Evolutionary conservation across 2,797 vertebrate species (phyloP), one percentile per base, ranked within the genome.

Genomic region (Enteromius afrohamiltoni): DNA sequence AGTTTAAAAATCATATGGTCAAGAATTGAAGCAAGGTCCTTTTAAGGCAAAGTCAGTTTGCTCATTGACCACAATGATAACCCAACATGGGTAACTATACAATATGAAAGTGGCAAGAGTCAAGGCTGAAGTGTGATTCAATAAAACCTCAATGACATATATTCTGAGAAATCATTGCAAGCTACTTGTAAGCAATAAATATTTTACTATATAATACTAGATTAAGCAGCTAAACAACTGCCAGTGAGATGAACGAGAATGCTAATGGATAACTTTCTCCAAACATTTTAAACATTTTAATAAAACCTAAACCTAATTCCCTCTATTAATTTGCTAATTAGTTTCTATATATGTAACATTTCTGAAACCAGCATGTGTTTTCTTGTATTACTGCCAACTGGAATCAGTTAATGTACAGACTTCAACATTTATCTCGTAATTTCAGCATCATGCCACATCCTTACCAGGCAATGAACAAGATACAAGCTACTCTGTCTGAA

Each of bases 311-410:
- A 19, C 8, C 19, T 19, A 53, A 53, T 19, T 40, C 37, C 37
- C 37, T 8, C 37, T 40, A 40, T 40, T 53, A 19, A 51, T 51
- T 19, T 34, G 51, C 53, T 60, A 3, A 76, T 76, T 76, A 17
- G 53, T 16, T 76, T 26, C 19, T 11, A 62, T 45, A 62, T 42
- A 10, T 62, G 55, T 60, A 62, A 77, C 14, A 9, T 77, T 60
- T 23, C 1, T 9, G n/a, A 77, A 60, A 23, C 21, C 34, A 40
- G 34, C 13, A 10, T 23, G 74, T 19, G 34, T 14, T 40, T 60
- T 62, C 55, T 77, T 62, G 53, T 62, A 17, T 42, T 45, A 62
- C 6, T 45, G 75, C 75, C 53, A 65, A 14, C 62, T 65, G 62
- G 62, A 65, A 34, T 65, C 62, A 34, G 1, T 34, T 65, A 34